Evolutionary conservation across 1,140 invertebrate genomes (phyloP), one percentile per base, ranked within the genome.

Genomic region (Ephestia elutella): DNA sequence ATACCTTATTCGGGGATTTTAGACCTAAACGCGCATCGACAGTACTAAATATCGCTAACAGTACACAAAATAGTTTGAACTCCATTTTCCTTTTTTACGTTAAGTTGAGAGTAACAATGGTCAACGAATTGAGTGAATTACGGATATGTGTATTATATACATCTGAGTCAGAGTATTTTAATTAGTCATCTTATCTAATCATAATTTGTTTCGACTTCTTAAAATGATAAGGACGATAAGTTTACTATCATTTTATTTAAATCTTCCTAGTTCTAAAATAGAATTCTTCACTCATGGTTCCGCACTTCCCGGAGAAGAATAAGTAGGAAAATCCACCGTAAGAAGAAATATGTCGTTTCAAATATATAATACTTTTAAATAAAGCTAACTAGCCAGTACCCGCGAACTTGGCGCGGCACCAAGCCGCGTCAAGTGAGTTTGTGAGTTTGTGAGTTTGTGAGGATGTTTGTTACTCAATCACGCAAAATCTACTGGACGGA

Each of bases 1-100:
- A 71, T 10, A 53, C 57, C 56, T 54, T 53, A n/a, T 54, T 54
- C n/a, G 13, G 13, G 1, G 28, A 28, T 58, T 28, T 49, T 30
- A 56, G 35, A 44, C 21, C 58, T 35, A 50, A 30, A 44, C 10
- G 57, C 7, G 38, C 38, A 15, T 44, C 10, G 1, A 17, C 38
- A 15, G 38, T 3, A 44, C 10, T 44, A 0, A 44, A 15, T 44
- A 15, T 5, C 2, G 15, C 2, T 5, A 17, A 15, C n/a, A 44
- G 5, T 3, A 15, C 2, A 15, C 38, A 44, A 44, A 17, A 44
- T 44, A 44, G 10, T 44, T 15, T 2, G 2, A n/a, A 44, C 38
- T 44, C 4, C 10, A 44, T 44, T 38, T 38, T 11, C 15, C 13
- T 15, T n/a, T 44, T n/a, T 15, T 5, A 11, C 15, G 30, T 44